Evolutionary conservation across 1,140 invertebrate genomes (phyloP), one percentile per base, ranked within the genome.

Genomic region (Magallana gigas): DNA sequence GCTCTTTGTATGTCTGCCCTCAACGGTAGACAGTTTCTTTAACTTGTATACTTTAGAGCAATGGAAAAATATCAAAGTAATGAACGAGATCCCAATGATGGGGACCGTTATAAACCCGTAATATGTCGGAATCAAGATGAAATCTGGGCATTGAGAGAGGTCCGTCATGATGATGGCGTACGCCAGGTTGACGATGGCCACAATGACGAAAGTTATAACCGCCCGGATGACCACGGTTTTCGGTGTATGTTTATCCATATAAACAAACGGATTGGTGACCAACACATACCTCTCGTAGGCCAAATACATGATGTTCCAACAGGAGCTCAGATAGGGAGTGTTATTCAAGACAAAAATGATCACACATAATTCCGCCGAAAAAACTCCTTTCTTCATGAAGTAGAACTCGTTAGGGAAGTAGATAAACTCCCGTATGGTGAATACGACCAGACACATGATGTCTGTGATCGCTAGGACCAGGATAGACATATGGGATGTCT

Each of bases 31-130:
- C 18, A 76, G 68, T 29, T 76, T 76, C 23, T 29, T 29, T 12
- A 76, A 36, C 36, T 48, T 48, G 36, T 48, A 48, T 48, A 48
- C 36, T 29, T 76, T 76, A 29, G 36, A 11, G 36, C 68, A 76
- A 23, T 76, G 68, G 23, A 76, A 76, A 76, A 76, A 23, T 12
- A 76, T 9, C 36, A 76, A 29, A 29, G 36, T 29, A 76, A 29
- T 3, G 12, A 29, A 76, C 23, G 23, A 76, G 8, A 76, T 29
- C 12, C 23, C 23, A 9, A 29, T 76, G 8, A 76, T 29, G 36
- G 68, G 68, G 9, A 76, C 68, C 9, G 23, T 76, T 29, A 76
- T 76, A 36, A 76, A 76, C 8, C 23, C 68, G 68, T 76, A 76
- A 29, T 76, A 76, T 4, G 23, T 12, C 23, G 68, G 36, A 36